Conservation (phyloP, 1,140 invertebrate genomes). For the Drosophila teissieri region DNA sequence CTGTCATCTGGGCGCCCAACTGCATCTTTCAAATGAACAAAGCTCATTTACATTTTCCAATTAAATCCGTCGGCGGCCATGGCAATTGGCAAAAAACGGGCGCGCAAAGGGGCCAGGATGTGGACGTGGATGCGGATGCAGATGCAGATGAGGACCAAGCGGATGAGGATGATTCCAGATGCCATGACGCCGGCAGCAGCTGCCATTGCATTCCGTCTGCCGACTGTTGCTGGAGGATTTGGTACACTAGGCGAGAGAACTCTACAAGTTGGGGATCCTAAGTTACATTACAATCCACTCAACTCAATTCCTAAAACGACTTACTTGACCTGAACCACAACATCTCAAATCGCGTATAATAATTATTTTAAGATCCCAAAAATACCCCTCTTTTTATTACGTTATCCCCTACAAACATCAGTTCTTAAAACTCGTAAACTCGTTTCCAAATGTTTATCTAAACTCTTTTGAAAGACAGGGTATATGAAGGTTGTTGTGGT, state of each 20-base stretch:
- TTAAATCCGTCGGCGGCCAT: conserved; percentile 72
- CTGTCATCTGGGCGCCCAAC: conserved; percentile 54
- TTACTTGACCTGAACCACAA: too few relatives aligned
- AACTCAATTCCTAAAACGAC: too few relatives aligned
- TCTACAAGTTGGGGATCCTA: not conserved
- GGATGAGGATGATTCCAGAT: conserved; percentile 34
- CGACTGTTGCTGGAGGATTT: conserved; percentile 40
- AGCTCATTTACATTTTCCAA: conserved; percentile 83
- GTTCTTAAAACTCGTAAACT: too few relatives aligned
- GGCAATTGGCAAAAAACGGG: conserved; percentile 45
- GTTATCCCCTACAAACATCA: too few relatives aligned
- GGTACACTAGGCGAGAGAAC: not conserved
- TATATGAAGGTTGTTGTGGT: not conserved
- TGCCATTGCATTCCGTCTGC: conserved; percentile 63
- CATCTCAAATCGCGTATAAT: not conserved
- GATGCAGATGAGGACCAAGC: conserved; percentile 22
- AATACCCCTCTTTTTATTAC: not conserved
- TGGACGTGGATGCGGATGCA: not conserved
- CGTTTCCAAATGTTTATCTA: too few relatives aligned
- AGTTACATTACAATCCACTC: too few relatives aligned
- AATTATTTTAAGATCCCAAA: not conserved
- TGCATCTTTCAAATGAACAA: conserved; percentile 83
- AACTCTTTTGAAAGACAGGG: not conserved
- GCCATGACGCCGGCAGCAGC: conserved; percentile 41
- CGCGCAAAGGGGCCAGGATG: not conserved